Base-by-base conservation (phyloP, 2,113 vertebrate species). In the Callaeas wilsoni region DNA sequence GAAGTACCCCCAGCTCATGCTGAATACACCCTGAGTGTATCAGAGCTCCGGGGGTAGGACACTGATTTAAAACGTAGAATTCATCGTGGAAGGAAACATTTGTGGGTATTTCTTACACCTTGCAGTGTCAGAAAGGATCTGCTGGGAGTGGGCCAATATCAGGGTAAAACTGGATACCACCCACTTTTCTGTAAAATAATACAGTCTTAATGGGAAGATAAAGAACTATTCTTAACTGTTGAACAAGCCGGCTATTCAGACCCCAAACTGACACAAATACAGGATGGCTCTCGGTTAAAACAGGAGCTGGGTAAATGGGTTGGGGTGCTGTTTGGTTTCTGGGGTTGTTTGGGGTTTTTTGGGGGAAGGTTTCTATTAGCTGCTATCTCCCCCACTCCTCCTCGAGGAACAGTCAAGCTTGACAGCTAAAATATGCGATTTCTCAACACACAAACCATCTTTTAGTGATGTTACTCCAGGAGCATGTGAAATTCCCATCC, bases 171-270 rank as follows among this genome's bases (percentile, higher is more conserved):
- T 88, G 79, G 60, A 92, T 90, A 81, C 93, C 88, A 64, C 90
- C 83, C 82, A 92, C 90, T 93, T 59, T 57, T 92, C 83, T 79
- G 80, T 94, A 89, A 94, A 91, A 93, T 95, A 97, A 96, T 92
- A 59, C 91, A 46, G 47, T 84, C 68, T 90, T 78, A 92, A 94
- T 60, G 77, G 89, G 49, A 59, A 96, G 80, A 94, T 68, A 95
- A 97, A 95, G 94, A 92, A 89, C 89, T 78, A 89, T 91, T 94
- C 96, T 95, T n/a, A 94, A 87, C 69, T 41, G 69, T 86, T 50
- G 73, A 71, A 96, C 95, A 96, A 92, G 41, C 32, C 83, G 23
- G 53, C 76, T 57, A 87, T 96, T 97, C 88, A 94, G 32, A 29
- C 35, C 16, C 32, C 42, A 71, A 49, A 68, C 10, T 53, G 19